Percentiles rank a stretch among this genome's conserved stretches.
phyloP scores from a whole-genome alignment of 2,888 invertebrate species.

The Apomyelois bistriatella region DNA sequence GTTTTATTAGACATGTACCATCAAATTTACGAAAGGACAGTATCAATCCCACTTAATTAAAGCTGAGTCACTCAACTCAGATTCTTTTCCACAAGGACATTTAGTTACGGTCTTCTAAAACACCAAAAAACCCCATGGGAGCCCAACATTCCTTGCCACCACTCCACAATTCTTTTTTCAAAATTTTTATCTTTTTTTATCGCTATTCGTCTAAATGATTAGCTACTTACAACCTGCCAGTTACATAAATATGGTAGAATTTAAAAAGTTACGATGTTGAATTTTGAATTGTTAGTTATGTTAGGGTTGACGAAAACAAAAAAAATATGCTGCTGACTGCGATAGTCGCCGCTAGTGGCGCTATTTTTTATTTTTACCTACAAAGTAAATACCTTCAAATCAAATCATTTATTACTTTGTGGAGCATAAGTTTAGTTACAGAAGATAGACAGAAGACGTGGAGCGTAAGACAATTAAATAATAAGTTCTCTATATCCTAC shows the following conservation, averaged over 20 bases:
- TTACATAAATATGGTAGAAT: slow-evolving; percentile 22
- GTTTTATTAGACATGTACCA: neutral
- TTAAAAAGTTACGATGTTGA: slow-evolving; percentile 23
- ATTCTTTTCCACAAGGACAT: slow-evolving; percentile 52
- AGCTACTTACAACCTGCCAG: slow-evolving; percentile 31
- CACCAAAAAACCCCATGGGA: slow-evolving; percentile 68
- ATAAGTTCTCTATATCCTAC: too few species aligned
- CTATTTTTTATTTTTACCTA: too few species aligned
- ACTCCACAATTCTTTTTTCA: slow-evolving; percentile 51
- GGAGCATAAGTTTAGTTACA: too few species aligned
- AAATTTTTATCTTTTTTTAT: slow-evolving; percentile 23
- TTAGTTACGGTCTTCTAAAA: slow-evolving; percentile 61
- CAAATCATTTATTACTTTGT: too few species aligned
- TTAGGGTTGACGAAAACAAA: neutral
- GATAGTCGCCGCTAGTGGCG: neutral
- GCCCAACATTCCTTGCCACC: slow-evolving; percentile 58
- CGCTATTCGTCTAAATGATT: slow-evolving; percentile 37
- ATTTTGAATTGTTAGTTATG: slow-evolving; percentile 21
- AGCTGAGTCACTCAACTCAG: slow-evolving; percentile 46
- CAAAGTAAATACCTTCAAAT: too few species aligned
- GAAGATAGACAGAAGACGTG: too few species aligned
- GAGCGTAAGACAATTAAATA: too few species aligned
- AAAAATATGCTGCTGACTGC: neutral
- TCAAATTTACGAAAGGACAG: neutral
- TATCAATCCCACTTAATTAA: slow-evolving; percentile 31